Evolutionary conservation across 1,140 invertebrate genomes (phyloP).

Genomic region (Drosophila watanabei): DNA sequence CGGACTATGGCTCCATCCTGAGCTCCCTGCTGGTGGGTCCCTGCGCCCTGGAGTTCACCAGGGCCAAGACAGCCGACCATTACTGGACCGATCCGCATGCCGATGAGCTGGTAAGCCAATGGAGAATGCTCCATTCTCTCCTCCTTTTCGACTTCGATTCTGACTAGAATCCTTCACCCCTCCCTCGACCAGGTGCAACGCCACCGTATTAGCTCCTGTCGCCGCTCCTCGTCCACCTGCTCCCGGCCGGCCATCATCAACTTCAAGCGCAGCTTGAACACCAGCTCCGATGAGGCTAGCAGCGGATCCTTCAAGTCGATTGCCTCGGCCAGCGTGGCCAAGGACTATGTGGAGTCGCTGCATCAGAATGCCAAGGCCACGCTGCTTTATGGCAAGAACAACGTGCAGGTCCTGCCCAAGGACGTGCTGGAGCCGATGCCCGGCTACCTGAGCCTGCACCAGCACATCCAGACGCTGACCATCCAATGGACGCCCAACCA

Average conservation of each 20-base stretch:
- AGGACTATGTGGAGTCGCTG: constrained; percentile 97
- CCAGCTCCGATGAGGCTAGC: constrained; percentile 88
- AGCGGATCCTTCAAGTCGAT: constrained; percentile 85
- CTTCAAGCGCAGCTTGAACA: constrained; percentile 89
- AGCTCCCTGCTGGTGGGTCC: constrained; percentile 96
- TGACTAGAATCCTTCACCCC: constrained; percentile 6
- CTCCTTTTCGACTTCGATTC: no score
- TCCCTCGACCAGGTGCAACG: constrained; percentile 88
- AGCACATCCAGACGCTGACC: constrained; percentile 90
- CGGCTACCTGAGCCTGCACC: constrained; percentile 97
- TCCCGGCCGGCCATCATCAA: constrained; percentile 91
- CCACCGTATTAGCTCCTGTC: constrained; percentile 92
- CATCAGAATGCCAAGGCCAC: constrained; percentile 96
- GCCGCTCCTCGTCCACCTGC: constrained; percentile 90
- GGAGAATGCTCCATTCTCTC: background rate
- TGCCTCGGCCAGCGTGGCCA: constrained; percentile 89
- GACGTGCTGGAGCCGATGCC: constrained; percentile 93
- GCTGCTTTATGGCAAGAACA: constrained; percentile 98
- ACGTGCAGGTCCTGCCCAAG: constrained; percentile 95
- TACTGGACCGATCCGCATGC: constrained; percentile 97
- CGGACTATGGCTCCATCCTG: constrained; percentile 96
- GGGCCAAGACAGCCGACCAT: constrained; percentile 94
- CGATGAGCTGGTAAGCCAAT: constrained; percentile 90
- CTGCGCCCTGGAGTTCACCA: constrained; percentile 96
- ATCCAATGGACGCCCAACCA: constrained; percentile 96